Conservation (phyloP, 2,113 vertebrate genomes). For the Etheostoma spectabile region DNA sequence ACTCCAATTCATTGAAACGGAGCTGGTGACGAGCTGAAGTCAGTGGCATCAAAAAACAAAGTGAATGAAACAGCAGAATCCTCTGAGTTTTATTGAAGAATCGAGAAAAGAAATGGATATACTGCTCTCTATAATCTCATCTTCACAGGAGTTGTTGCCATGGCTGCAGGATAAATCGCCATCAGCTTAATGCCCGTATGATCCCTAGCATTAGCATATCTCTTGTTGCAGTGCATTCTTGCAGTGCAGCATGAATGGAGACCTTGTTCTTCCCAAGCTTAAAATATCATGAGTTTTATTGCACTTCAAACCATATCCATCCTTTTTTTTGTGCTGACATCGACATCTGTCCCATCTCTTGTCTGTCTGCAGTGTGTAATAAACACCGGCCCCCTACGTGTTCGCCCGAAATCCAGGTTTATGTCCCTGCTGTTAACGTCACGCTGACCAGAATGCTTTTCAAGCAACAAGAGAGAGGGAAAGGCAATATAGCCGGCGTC, state of each 20-base stretch:
- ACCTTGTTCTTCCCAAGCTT: conserved; percentile 45
- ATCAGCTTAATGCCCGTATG: conserved; percentile 7
- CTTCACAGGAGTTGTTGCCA: background rate
- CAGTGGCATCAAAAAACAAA: conserved; percentile 44
- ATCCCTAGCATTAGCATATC: conserved; percentile 34
- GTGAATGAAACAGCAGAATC: conserved; percentile 53
- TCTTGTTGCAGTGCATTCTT: conserved; percentile 11
- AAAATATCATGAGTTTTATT: conserved; percentile 52
- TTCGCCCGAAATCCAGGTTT: conserved; percentile 54
- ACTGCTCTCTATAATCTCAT: conserved; percentile 6
- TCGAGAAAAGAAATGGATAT: conserved; percentile 32
- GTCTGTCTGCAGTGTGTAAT: conserved; percentile 60
- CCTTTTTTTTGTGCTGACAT: conserved; percentile 45
- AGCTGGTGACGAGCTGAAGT: conserved; percentile 65
- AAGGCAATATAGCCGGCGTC: conserved; percentile 39
- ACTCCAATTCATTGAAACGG: conserved; percentile 65
- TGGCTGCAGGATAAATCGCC: background rate
- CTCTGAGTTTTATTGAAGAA: conserved; percentile 39
- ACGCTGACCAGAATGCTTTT: conserved; percentile 60
- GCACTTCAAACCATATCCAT: conserved; percentile 49
- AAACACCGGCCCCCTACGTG: conserved; percentile 51
- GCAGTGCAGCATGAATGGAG: conserved; percentile 43
- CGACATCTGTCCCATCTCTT: conserved; percentile 66
- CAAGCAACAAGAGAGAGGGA: conserved; percentile 38
- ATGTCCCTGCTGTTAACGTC: conserved; percentile 69